phyloP scores from a whole-genome alignment of 2,113 vertebrate species.

The Mirza zaza region DNA sequence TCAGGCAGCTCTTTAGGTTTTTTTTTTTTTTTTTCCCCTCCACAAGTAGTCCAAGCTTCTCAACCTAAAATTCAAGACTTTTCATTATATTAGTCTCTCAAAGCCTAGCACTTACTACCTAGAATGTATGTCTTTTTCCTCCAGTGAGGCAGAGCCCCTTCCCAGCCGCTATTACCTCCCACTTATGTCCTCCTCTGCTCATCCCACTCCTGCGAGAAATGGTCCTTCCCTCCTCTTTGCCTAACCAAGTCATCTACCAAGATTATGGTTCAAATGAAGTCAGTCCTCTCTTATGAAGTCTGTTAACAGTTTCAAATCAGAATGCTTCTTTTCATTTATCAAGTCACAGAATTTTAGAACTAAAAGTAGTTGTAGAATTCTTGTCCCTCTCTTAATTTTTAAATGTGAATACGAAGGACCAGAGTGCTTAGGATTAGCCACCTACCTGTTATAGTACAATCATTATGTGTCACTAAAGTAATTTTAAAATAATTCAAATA shows the following conservation, averaged over 20 bases:
- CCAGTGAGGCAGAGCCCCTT: rapidly evolving
- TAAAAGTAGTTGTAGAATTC: not conserved
- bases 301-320: not conserved
- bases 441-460: not conserved
- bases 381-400: not conserved
- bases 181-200: not conserved
- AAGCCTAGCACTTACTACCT: not conserved
- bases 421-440: not conserved
- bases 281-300: not conserved
- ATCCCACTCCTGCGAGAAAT: rapidly evolving
- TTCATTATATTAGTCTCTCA: not conserved
- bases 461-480: not conserved
- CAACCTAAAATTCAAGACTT: not conserved
- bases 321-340: not conserved
- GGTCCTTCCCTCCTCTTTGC: not conserved
- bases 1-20: not conserved
- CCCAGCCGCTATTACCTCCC: rapidly evolving
- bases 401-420: not conserved
- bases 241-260: not conserved
- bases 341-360: not conserved
- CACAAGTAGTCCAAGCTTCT: not conserved
- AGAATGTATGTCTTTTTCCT: too few relatives aligned
- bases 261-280: not conserved
- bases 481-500: not conserved
- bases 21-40: too few relatives aligned